Evolutionary conservation across 1,140 invertebrate genomes (phyloP), one percentile per base, ranked within the genome.

Genomic region (Euura lappo): DNA sequence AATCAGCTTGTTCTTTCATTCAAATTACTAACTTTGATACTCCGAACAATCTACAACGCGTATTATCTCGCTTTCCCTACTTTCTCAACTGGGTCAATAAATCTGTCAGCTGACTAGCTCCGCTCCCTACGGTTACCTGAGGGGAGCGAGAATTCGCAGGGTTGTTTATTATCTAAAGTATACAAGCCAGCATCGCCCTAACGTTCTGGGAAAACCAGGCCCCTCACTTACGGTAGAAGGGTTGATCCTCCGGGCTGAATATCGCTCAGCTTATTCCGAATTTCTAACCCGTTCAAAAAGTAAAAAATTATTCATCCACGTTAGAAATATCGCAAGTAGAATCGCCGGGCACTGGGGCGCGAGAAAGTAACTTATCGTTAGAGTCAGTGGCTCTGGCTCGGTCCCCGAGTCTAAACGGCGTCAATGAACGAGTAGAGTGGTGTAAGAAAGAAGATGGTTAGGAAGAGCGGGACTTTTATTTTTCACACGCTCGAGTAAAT

Each of bases 161-260:
- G 51, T 60, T 60, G 51, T 60, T 60, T 60, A 60, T 60, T 60
- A 60, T 8, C 51, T 8, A 28, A 28, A 28, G 28, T 28, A 28
- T 28, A 28, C 28, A 60, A 8, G 51, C 51, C 6, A 60, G 11
- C 5, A 60, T n/a, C 51, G 51, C 51, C 51, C 5, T 8, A n/a
- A 60, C 8, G 51, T 60, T 60, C 51, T 11, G 4, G 8, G 3
- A 60, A 45, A 45, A 46, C 69, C 69, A 45, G 69, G 28, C 69
- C 28, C 69, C 42, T 70, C 42, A 70, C 45, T 51, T 60, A 60
- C 51, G 51, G 51, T 4, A 60, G 8, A 11, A 60, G 51, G 51
- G 67, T 66, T 71, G 69, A 42, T n/a, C 67, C 8, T 44, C 70
- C 47, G 43, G 47, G 51, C 43, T 70, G 43, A 51, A 71, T 51